Percentiles rank a stretch among this genome's conserved stretches.
These are phyloP conservation scores for Laterallus jamaicensis DNA, from an alignment of 2,113 vertebrate genomes.

Conservation along the genomic window DNA sequence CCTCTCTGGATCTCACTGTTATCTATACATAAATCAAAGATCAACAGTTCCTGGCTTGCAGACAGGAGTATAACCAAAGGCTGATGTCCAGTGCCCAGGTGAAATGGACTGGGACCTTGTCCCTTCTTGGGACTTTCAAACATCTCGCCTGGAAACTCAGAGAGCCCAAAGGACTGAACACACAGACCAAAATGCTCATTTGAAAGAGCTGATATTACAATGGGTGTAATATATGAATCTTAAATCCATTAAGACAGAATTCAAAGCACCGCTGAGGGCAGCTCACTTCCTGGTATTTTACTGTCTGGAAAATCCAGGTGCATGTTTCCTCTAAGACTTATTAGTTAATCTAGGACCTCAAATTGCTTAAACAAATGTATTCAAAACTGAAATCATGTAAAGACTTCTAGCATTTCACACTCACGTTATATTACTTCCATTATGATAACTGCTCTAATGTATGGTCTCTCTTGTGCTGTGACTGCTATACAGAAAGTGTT, in stretches of 20 bases:
- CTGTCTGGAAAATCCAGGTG: neutral
- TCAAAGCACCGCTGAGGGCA: neutral
- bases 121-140: neutral
- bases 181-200: neutral
- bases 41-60: neutral
- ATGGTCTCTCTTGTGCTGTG: neutral
- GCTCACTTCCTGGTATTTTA: neutral
- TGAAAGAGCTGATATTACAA: neutral
- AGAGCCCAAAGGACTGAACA: neutral
- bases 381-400: neutral
- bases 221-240: neutral
- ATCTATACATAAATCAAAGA: neutral
- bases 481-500: neutral
- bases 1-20: neutral
- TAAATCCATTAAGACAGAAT: neutral
- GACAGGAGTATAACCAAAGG: neutral
- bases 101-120: neutral
- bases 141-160: neutral
- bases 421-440: neutral
- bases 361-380: neutral
- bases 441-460: neutral
- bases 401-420: neutral
- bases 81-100: neutral
- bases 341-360: neutral
- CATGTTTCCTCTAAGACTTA: rapidly evolving